Percentiles rank a stretch among this genome's conserved stretches.
phyloP scores from a whole-genome alignment of 2,888 invertebrate species.

The Eutolmus rufibarbis region DNA sequence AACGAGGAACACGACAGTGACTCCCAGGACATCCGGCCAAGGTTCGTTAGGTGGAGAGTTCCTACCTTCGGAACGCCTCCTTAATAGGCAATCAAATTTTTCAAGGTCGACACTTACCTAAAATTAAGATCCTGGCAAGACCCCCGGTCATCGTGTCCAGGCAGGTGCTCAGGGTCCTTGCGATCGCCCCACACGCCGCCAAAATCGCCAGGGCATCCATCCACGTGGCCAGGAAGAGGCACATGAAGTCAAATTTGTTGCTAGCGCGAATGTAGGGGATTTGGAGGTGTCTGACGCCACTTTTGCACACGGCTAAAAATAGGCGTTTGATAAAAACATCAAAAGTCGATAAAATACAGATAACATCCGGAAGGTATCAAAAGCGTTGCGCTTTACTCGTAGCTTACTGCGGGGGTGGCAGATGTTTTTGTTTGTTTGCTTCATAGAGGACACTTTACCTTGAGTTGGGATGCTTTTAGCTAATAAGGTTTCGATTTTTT shows the following conservation, averaged over 20 bases:
- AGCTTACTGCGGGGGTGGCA: not conserved
- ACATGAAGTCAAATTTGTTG: slow-evolving; percentile 62
- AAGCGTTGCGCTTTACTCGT: not conserved
- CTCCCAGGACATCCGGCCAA: slow-evolving; percentile 68
- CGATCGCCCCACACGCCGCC: slow-evolving; percentile 66
- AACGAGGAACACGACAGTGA: slow-evolving; percentile 65
- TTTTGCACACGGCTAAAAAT: slow-evolving; percentile 58
- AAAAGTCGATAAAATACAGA: not conserved
- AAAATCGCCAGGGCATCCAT: slow-evolving; percentile 65
- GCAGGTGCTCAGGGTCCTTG: slow-evolving; percentile 67
- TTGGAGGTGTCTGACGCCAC: slow-evolving; percentile 59
- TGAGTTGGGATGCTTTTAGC: not conserved
- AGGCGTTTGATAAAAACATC: not conserved
- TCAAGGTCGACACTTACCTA: slow-evolving; percentile 57
- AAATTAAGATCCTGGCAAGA: slow-evolving; percentile 65
- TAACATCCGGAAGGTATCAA: not conserved
- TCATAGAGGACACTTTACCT: not conserved
- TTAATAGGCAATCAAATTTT: not conserved
- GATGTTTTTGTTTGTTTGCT: not conserved
- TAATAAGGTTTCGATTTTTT: not conserved
- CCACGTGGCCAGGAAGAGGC: slow-evolving; percentile 66
- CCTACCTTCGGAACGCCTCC: slow-evolving; percentile 53
- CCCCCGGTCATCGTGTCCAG: slow-evolving; percentile 68
- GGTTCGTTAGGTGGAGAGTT: slow-evolving; percentile 64
- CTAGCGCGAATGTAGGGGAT: slow-evolving; percentile 63